A percentile compares a stretch with the other conserved stretches of the same genome.
Evolutionary conservation across 2,113 vertebrate genomes (phyloP).

Genomic region (Poicephalus meyeri): DNA sequence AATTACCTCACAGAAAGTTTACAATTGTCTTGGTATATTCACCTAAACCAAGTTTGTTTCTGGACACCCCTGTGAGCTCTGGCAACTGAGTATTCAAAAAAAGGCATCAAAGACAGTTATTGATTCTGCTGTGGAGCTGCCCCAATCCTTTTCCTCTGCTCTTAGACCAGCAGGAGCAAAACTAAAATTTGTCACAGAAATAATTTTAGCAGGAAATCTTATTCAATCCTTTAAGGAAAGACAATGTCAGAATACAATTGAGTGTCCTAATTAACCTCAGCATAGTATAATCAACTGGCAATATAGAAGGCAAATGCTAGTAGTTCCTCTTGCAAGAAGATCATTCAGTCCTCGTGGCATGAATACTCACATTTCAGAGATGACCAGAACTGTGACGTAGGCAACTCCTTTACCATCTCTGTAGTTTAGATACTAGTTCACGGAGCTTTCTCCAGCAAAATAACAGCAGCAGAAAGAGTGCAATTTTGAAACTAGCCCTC

Average conservation of each 20-base stretch:
- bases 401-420: not conserved
- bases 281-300: not conserved
- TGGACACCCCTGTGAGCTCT: not conserved
- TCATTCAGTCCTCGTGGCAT: not conserved
- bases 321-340: not conserved
- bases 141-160: not conserved
- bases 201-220: slow-evolving; percentile 30
- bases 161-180: not conserved
- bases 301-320: slow-evolving; percentile 1
- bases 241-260: not conserved
- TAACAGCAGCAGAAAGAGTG: not conserved
- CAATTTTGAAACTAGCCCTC: slow-evolving; percentile 24
- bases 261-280: slow-evolving; percentile 29
- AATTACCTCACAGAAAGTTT: not conserved
- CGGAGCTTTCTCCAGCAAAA: not conserved
- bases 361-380: not conserved
- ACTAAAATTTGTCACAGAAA: not conserved
- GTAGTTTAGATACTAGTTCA: not conserved
- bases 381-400: not conserved
- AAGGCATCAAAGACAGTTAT: not conserved
- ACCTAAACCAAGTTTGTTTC: not conserved
- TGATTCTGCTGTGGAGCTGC: not conserved
- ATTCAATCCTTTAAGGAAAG: slow-evolving; percentile 18
- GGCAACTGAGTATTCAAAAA: not conserved
- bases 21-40: not conserved